Conservation (phyloP, 2,888 invertebrate species). For the Leucozona laternaria region DNA sequence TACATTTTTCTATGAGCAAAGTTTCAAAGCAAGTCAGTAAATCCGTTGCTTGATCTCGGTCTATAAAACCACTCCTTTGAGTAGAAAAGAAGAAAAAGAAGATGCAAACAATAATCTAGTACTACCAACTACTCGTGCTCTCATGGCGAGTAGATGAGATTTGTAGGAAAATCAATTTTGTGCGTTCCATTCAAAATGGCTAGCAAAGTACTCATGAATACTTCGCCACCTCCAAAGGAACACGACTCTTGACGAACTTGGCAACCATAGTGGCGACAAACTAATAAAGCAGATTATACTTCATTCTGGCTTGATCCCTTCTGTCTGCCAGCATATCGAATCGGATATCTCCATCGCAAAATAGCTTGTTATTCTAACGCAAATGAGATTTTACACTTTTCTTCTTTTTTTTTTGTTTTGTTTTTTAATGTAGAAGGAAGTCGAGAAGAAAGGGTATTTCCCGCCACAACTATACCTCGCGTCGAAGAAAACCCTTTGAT, state of each 20-base stretch:
- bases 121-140: too few relatives aligned
- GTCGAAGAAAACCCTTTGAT: constrained; percentile 67
- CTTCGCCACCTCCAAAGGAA: too few relatives aligned
- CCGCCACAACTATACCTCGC: constrained; percentile 21
- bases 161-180: too few relatives aligned
- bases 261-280: constrained; percentile 26
- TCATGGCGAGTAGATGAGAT: too few relatives aligned
- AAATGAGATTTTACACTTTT: constrained; percentile 72
- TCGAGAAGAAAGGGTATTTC: constrained; percentile 30
- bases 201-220: too few relatives aligned
- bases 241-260: background rate
- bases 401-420: constrained; percentile 27
- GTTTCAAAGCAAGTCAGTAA: too few relatives aligned
- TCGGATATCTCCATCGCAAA: constrained; percentile 68
- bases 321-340: constrained; percentile 56
- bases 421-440: constrained; percentile 18
- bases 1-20: too few relatives aligned
- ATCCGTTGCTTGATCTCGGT: too few relatives aligned
- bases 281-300: constrained; percentile 61
- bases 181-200: too few relatives aligned
- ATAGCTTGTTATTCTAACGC: constrained; percentile 72
- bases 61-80: too few relatives aligned
- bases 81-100: too few relatives aligned
- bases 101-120: too few relatives aligned
- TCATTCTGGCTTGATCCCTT: constrained; percentile 57